Base-by-base conservation (phyloP, 2,113 vertebrate species). In the Pituophis catenifer region DNA sequence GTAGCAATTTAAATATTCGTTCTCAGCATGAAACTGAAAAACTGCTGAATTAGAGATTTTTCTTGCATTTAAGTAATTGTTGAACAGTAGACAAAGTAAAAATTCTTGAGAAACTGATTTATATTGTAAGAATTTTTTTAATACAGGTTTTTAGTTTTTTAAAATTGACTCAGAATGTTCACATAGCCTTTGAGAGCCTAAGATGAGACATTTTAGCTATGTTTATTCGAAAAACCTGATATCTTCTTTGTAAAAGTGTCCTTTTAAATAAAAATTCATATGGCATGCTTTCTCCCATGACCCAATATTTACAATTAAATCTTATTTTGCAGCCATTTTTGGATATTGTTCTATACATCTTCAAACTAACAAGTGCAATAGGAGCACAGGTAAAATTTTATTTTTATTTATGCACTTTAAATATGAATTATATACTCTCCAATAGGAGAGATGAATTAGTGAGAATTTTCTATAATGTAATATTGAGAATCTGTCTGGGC, bases 331-430 rank as follows among this genome's bases (percentile, higher is more conserved):
- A 99, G 99, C 99, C 99, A 53, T 98, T 99, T 95, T 96, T 99
- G 96, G 99, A 99, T 92, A 99, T 99, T 89, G 98, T 98, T 94
- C 97, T 99, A 50, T 99, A 99, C 97, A 99, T 99, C 97, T 99
- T 99, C 98, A 99, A 99, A 96, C 97, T 99, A 97, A 98, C 99
- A 52, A 99, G 97, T 97, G 98, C 99, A 96, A 99, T 99, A 91
- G 99, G 99, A 96, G 98, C 98, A 94, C 99, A 99, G 98, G 99
- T 99, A 96, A 98, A 87, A 65, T 53, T n/a, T 5, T 48, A 19
- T 86, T 53, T 86, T 93, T 62, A 33, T 17, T 85, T 26, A 92
- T 50, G 15, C 7, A 15, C 24, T 59, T 48, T 85, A 23, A n/a
- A 54, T 26, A 88, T 44, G 50, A 38, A 4, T 6, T n/a, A 65